Conservation (phyloP, 2,113 vertebrate species). For the Lophotis ruficrista region DNA sequence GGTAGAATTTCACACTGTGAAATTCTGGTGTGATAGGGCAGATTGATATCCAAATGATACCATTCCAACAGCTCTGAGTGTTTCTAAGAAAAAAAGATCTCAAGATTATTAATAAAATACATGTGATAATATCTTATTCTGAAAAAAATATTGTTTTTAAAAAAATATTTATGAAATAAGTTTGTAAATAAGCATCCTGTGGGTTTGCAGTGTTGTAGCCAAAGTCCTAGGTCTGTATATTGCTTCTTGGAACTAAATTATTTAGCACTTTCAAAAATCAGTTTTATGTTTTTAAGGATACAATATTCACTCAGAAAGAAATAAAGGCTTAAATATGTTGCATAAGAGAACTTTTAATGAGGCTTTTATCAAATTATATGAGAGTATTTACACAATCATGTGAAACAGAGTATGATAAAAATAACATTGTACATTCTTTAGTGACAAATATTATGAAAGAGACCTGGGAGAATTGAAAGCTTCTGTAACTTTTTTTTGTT, state of each 20-base stretch:
- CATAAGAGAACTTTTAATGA: neutral
- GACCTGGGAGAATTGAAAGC: neutral
- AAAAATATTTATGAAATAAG: neutral
- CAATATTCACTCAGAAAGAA: neutral
- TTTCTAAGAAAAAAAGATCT: neutral
- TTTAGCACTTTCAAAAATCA: neutral
- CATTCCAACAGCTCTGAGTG: neutral
- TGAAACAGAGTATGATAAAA: neutral
- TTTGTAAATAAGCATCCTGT: neutral
- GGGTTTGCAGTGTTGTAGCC: neutral
- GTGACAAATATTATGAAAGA: neutral
- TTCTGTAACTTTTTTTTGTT: neutral
- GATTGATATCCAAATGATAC: neutral
- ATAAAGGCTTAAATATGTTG: neutral
- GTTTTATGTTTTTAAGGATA: neutral
- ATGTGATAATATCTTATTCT: neutral
- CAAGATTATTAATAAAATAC: neutral
- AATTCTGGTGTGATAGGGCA: neutral
- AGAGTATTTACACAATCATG: neutral
- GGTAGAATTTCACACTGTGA: slow-evolving; percentile 39
- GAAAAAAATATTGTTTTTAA: neutral
- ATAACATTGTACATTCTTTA: neutral
- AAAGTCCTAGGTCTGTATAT: neutral
- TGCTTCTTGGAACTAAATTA: neutral
- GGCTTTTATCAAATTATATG: neutral